These are phyloP conservation scores for Zaprionus davidi DNA, from an alignment of 1,140 invertebrate genomes.

Conservation along the genomic window DNA sequence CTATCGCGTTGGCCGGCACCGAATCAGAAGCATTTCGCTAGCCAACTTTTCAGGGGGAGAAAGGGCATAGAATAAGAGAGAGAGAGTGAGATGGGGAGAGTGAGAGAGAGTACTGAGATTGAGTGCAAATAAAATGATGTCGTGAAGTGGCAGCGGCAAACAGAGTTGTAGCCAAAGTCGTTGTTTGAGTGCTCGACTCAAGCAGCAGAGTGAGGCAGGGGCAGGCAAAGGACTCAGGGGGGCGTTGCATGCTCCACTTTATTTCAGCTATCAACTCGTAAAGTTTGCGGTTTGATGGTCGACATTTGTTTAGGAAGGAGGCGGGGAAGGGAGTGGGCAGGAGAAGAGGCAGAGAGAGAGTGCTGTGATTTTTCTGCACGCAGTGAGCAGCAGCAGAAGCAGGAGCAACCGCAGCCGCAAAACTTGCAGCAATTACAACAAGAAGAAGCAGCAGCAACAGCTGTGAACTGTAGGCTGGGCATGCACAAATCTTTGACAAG, in stretches of 20 bases:
- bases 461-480: conserved; percentile 1
- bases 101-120: conserved; percentile 61
- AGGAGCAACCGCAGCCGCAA: conserved; percentile 45
- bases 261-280: conserved; percentile 80
- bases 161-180: conserved; percentile 35
- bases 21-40: conserved; percentile 79
- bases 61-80: conserved; percentile 54
- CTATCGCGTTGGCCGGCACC: conserved; percentile 58
- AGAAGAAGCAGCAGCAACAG: conserved; percentile 32
- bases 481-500: conserved; percentile 72
- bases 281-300: conserved; percentile 77
- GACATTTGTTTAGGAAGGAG: conserved; percentile 21
- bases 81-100: not conserved
- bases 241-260: conserved; percentile 76
- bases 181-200: conserved; percentile 8
- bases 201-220: not conserved
- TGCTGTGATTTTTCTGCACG: conserved; percentile 55
- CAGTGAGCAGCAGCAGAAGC: conserved; percentile 22
- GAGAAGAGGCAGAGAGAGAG: not conserved
- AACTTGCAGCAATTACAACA: conserved; percentile 66
- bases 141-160: conserved; percentile 66
- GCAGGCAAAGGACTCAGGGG: conserved; percentile 22
- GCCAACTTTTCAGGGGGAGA: conserved; percentile 49
- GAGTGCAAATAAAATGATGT: conserved; percentile 82
- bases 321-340: too few relatives aligned